phyloP scores from a whole-genome alignment of 2,113 vertebrate species.

The Diphyllodes magnificus region DNA sequence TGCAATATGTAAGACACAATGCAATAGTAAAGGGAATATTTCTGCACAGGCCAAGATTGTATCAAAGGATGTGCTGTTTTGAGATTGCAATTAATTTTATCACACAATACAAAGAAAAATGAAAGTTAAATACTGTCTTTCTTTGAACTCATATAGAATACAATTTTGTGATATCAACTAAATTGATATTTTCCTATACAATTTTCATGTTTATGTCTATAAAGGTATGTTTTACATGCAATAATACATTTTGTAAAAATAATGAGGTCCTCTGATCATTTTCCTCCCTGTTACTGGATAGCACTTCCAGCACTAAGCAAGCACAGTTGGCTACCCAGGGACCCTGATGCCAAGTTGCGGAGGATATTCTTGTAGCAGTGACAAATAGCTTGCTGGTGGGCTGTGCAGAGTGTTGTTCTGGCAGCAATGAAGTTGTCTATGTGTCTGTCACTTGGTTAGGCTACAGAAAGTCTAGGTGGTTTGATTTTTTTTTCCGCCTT shows the following conservation, averaged over 20 bases:
- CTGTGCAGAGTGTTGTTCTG: constrained; percentile 72
- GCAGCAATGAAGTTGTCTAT: constrained; percentile 73
- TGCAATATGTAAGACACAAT: background rate
- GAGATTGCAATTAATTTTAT: background rate
- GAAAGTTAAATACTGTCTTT: background rate
- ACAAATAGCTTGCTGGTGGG: constrained; percentile 74
- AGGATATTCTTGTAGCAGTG: constrained; percentile 77
- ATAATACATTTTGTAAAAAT: constrained; percentile 63
- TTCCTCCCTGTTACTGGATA: constrained; percentile 47
- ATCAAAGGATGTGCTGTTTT: constrained; percentile 31
- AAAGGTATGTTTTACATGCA: constrained; percentile 62
- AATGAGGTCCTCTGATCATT: constrained; percentile 62
- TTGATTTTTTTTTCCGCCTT: constrained; percentile 31
- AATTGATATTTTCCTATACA: constrained; percentile 19
- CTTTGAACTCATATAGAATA: background rate
- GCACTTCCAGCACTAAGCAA: constrained; percentile 51
- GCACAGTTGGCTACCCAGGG: constrained; percentile 72
- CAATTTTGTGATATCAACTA: background rate
- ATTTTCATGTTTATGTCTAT: constrained; percentile 51
- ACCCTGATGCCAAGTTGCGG: constrained; percentile 72
- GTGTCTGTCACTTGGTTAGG: constrained; percentile 76
- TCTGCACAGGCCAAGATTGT: background rate
- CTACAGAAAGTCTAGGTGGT: constrained; percentile 69
- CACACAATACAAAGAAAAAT: background rate
- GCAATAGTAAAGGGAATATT: constrained; percentile 36